Evolutionary conservation across 2,797 vertebrate genomes (phyloP).

Genomic region (Acipenser ruthenus): DNA sequence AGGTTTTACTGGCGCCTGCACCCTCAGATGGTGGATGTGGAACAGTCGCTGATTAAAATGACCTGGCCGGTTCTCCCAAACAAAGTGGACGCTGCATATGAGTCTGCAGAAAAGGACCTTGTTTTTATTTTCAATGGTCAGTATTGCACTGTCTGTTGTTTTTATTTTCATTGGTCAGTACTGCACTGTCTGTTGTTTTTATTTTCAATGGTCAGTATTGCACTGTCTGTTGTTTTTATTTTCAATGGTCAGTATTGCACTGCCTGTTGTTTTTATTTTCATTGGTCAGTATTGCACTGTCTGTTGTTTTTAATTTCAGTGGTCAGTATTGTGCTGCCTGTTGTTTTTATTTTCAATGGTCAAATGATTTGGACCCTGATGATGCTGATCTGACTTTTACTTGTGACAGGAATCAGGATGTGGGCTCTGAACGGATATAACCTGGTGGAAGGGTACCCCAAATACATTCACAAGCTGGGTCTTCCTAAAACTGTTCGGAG

Average conservation of each 20-base stretch:
- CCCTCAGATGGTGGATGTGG: slow-evolving; percentile 75
- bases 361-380: not conserved
- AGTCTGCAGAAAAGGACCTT: slow-evolving; percentile 72
- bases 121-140: too few relatives aligned
- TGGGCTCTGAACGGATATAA: slow-evolving; percentile 89
- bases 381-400: slow-evolving; percentile 10
- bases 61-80: slow-evolving; percentile 88
- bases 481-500: slow-evolving; percentile 75
- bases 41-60: slow-evolving; percentile 72
- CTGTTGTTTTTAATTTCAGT: too few relatives aligned
- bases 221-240: too few relatives aligned
- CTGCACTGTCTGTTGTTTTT: too few relatives aligned
- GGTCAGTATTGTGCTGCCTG: too few relatives aligned
- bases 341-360: too few relatives aligned
- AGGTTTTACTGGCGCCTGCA: slow-evolving; percentile 94
- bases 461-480: slow-evolving; percentile 84
- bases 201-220: too few relatives aligned
- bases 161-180: too few relatives aligned
- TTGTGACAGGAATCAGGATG: slow-evolving; percentile 70
- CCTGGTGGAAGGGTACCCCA: slow-evolving; percentile 79
- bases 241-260: too few relatives aligned
- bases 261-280: too few relatives aligned
- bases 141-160: too few relatives aligned
- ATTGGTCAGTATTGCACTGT: too few relatives aligned
- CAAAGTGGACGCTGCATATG: slow-evolving; percentile 86